Conservation (phyloP, 2,797 vertebrate genomes). For the Morelia viridis region DNA sequence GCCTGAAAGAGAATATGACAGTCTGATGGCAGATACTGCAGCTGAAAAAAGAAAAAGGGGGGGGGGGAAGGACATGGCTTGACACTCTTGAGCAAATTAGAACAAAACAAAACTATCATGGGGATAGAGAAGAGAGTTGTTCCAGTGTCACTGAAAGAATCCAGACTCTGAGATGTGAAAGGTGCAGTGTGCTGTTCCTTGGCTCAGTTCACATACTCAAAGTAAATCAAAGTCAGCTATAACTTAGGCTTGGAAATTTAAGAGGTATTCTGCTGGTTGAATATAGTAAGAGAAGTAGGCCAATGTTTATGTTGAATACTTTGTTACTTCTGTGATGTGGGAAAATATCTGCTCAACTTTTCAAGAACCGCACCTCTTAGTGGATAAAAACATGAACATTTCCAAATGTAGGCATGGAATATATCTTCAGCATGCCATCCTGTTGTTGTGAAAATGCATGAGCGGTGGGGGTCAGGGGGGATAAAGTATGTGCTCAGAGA, state of each 20-base stretch:
- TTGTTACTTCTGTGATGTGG: conserved; percentile 12
- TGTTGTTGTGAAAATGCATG: not conserved
- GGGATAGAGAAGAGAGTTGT: not conserved
- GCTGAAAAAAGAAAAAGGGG: too few species aligned
- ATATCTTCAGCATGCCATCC: not conserved
- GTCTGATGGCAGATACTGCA: not conserved
- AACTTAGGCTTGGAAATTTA: conserved; percentile 13
- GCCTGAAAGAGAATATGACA: not conserved
- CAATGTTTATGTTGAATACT: conserved; percentile 11
- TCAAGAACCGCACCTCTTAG: not conserved
- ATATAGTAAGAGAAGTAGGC: not conserved
- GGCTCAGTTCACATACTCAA: conserved; percentile 2
- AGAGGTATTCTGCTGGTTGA: conserved; percentile 6
- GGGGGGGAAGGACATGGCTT: too few species aligned
- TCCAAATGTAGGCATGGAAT: conserved; percentile 1
- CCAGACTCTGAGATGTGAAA: not conserved
- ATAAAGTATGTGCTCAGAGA: not conserved
- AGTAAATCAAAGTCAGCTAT: conserved; percentile 20
- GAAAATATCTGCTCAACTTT: not conserved
- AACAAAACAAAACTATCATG: not conserved
- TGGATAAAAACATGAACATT: not conserved
- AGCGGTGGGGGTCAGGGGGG: not conserved
- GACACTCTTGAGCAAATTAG: not conserved
- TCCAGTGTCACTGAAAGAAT: not conserved
- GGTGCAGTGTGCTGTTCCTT: not conserved